A percentile compares a stretch with the other conserved stretches of the same genome.
phyloP scores from a whole-genome alignment of 2,888 invertebrate species.

The Micropterix aruncella region DNA sequence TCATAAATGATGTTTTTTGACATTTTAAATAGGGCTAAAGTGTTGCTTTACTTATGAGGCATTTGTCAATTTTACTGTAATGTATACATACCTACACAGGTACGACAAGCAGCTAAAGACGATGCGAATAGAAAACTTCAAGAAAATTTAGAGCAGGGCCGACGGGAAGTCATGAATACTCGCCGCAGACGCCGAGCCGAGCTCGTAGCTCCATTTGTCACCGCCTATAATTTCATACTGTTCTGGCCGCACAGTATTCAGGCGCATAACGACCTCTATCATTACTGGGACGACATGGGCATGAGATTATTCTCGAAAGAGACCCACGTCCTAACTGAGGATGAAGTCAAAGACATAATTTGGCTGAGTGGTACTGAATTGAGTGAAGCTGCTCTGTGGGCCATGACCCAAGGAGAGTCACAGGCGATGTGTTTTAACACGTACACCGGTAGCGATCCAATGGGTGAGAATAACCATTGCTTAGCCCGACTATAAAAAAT shows the following conservation, averaged over 20 bases:
- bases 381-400: constrained; percentile 29
- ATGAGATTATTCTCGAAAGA: constrained; percentile 27
- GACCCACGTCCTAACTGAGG: constrained; percentile 20
- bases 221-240: constrained; percentile 24
- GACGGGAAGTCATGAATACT: constrained; percentile 19
- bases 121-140: constrained; percentile 18
- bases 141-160: constrained; percentile 20
- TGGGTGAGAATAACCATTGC: constrained; percentile 19
- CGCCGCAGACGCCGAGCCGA: constrained; percentile 29
- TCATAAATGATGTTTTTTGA: no score
- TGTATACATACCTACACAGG: no score
- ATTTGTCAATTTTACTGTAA: no score
- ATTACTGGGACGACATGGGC: constrained; percentile 31
- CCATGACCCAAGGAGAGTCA: constrained; percentile 21
- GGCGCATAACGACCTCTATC: constrained; percentile 30
- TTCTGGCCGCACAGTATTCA: constrained; percentile 33
- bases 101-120: no score
- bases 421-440: constrained; percentile 30
- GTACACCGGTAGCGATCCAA: constrained; percentile 24
- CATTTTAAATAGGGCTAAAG: no score
- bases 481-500: neutral
- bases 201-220: constrained; percentile 15
- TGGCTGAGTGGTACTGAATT: constrained; percentile 34
- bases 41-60: no score
- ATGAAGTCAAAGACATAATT: constrained; percentile 20